Conservation (phyloP, 2,888 invertebrate genomes). For the Toxonevra muliebris region DNA sequence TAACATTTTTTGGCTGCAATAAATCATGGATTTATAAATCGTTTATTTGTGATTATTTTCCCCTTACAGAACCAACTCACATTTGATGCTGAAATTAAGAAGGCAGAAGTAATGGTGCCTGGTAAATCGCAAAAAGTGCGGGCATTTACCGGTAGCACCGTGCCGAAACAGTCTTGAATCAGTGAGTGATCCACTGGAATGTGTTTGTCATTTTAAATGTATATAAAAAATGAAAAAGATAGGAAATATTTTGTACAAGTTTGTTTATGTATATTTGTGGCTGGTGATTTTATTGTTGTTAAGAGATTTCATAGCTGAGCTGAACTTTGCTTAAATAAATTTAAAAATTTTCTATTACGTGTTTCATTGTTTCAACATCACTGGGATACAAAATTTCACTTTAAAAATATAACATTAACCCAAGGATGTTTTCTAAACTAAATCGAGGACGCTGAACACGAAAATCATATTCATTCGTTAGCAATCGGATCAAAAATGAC, state of each 20-base stretch:
- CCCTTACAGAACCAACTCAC: background rate
- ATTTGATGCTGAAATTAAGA: slow-evolving; percentile 11
- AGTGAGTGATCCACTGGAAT: background rate
- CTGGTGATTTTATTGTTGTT: too few relatives aligned
- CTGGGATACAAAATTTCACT: too few relatives aligned
- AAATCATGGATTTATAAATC: too few relatives aligned
- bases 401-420: too few relatives aligned
- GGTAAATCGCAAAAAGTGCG: slow-evolving; percentile 19
- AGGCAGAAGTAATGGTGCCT: background rate
- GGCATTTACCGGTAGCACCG: slow-evolving; percentile 25
- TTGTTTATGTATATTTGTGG: slow-evolving; percentile 7
- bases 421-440: too few relatives aligned
- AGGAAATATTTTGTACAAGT: slow-evolving; percentile 11
- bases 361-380: too few relatives aligned
- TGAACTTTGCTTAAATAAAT: too few relatives aligned
- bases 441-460: too few relatives aligned
- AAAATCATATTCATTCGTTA: too few relatives aligned
- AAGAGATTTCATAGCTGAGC: too few relatives aligned
- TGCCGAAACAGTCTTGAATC: slow-evolving; percentile 4
- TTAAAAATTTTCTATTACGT: too few relatives aligned
- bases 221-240: background rate
- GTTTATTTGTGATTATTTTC: background rate
- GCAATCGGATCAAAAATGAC: too few relatives aligned
- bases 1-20: background rate
- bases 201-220: background rate